Evolutionary conservation across 2,113 vertebrate species (phyloP).

Genomic region (Hypanus sabinus): DNA sequence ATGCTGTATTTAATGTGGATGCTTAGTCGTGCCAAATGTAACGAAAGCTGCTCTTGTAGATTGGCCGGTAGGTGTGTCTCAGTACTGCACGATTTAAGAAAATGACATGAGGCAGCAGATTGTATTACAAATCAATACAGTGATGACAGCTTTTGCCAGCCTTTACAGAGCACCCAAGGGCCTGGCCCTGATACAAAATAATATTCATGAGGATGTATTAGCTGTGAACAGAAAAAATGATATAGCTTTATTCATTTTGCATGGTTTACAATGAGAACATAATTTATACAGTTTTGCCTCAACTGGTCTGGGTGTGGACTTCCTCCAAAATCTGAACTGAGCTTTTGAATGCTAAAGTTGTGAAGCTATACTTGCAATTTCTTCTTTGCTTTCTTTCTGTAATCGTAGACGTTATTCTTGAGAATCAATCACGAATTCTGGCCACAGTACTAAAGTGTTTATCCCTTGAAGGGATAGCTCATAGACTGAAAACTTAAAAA

Average conservation of each 20-base stretch:
- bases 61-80: constrained; percentile 32
- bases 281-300: neutral
- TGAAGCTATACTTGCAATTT: neutral
- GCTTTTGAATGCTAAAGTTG: neutral
- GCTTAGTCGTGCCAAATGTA: constrained; percentile 3
- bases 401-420: neutral
- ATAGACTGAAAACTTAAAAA: neutral
- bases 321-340: neutral
- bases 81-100: constrained; percentile 24
- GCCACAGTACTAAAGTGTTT: neutral
- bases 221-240: neutral
- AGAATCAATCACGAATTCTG: neutral
- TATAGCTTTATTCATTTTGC: neutral
- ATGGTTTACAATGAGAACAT: neutral
- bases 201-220: constrained; percentile 4
- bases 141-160: constrained; percentile 24
- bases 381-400: neutral
- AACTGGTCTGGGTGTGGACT: neutral
- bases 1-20: constrained; percentile 17
- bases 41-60: constrained; percentile 16
- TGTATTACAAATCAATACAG: constrained; percentile 31
- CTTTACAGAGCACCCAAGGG: constrained; percentile 14
- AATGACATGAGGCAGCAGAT: constrained; percentile 30
- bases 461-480: neutral
- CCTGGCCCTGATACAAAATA: neutral